Conservation (phyloP, 2,797 vertebrate genomes). For the Acipenser ruthenus region DNA sequence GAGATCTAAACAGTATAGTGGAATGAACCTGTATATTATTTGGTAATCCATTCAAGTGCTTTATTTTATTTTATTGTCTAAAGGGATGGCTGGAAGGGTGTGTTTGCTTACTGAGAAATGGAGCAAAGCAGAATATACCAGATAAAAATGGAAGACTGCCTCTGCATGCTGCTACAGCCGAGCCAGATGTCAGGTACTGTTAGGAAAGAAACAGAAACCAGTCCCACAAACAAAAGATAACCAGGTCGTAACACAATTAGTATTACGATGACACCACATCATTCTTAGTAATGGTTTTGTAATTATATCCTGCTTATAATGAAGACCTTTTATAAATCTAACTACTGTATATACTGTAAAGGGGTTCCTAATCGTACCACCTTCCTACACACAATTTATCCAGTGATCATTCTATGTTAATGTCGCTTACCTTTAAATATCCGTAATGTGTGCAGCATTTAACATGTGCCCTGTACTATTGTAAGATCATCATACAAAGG, state of each 20-base stretch:
- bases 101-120: conserved; percentile 73
- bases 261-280: too few species aligned
- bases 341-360: too few species aligned
- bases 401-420: too few species aligned
- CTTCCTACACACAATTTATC: too few species aligned
- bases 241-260: conserved; percentile 3
- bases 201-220: conserved; percentile 16
- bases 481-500: conserved; percentile 1
- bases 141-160: conserved; percentile 79
- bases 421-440: too few species aligned
- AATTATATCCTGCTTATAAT: conserved; percentile 5
- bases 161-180: conserved; percentile 74
- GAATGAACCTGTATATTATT: too few species aligned
- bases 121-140: conserved; percentile 76
- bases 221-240: conserved; percentile 12
- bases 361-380: too few species aligned
- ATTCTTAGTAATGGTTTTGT: conserved; percentile 13
- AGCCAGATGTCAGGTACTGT: conserved; percentile 67
- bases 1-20: too few species aligned
- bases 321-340: too few species aligned
- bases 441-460: too few species aligned
- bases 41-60: too few species aligned
- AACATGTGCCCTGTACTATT: too few species aligned
- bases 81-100: conserved; percentile 84
- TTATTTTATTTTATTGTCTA: conserved; percentile 21